phyloP scores from a whole-genome alignment of 2,113 vertebrate species.

The Mustela nigripes region DNA sequence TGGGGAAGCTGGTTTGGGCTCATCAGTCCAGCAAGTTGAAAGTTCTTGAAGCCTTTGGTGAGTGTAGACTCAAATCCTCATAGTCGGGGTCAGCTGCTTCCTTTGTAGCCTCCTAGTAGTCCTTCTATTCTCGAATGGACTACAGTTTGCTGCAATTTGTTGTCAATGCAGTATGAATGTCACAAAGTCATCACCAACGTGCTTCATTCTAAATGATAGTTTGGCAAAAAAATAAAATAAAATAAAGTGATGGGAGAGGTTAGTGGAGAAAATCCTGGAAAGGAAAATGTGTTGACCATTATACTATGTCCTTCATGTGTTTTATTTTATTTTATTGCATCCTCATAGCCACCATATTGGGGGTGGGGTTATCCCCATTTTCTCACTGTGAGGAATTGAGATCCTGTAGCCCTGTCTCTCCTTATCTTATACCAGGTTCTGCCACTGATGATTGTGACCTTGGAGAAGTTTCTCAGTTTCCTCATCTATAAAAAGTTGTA shows the following conservation, averaged over 20 bases:
- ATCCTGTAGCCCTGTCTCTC: neutral
- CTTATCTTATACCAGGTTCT: neutral
- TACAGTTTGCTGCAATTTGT: neutral
- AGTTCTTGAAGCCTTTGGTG: neutral
- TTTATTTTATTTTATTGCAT: slow-evolving; percentile 12
- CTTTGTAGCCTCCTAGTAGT: neutral
- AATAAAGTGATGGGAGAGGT: neutral
- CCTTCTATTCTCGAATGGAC: neutral
- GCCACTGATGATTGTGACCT: neutral
- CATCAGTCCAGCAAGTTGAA: neutral
- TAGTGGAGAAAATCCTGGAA: neutral
- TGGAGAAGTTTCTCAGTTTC: slow-evolving; percentile 32
- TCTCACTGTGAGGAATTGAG: slow-evolving; percentile 32
- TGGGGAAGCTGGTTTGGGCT: neutral
- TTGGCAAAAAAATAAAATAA: neutral
- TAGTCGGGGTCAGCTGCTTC: neutral
- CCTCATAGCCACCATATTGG: neutral
- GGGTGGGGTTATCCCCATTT: neutral
- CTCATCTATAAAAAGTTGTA: neutral
- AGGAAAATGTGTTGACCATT: slow-evolving; percentile 9
- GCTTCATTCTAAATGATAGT: neutral
- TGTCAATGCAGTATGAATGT: neutral
- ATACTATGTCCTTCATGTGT: neutral
- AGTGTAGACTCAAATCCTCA: neutral
- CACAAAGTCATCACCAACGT: neutral